Percentiles rank a stretch among this genome's conserved stretches.
These are phyloP conservation scores for Ginglymostoma cirratum DNA, from an alignment of 2,113 vertebrate species.

Conservation along the genomic window DNA sequence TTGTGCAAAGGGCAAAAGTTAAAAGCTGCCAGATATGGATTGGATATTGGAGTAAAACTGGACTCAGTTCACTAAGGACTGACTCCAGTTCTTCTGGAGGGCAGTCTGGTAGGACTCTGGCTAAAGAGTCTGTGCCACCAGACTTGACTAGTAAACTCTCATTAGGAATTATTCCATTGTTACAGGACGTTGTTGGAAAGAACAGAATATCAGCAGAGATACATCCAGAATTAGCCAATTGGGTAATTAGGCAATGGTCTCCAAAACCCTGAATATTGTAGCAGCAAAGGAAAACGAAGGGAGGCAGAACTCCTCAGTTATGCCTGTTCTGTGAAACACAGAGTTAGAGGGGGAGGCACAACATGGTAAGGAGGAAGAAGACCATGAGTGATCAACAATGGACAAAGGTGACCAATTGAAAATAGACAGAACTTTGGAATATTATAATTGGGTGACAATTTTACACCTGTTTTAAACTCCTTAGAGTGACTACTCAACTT, in stretches of 20 bases:
- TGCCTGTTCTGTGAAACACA: conserved; percentile 41
- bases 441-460: background rate
- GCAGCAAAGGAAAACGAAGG: conserved; percentile 44
- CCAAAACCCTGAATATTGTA: background rate
- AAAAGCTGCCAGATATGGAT: background rate
- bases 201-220: background rate
- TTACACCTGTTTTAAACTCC: background rate
- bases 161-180: background rate
- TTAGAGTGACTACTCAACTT: background rate
- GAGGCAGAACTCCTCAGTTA: conserved; percentile 56
- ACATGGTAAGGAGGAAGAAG: background rate
- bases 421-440: background rate
- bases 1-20: background rate
- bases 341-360: background rate
- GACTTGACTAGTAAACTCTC: background rate
- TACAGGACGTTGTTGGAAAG: background rate
- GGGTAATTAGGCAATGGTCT: background rate
- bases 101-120: background rate
- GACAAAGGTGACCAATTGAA: background rate
- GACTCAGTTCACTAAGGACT: background rate
- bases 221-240: background rate
- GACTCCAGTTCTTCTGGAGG: background rate
- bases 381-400: background rate
- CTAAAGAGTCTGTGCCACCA: no score
- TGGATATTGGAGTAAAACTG: background rate